Evolutionary conservation across 2,888 invertebrate genomes (phyloP).

Genomic region (Glyphotaelius pellucidus): DNA sequence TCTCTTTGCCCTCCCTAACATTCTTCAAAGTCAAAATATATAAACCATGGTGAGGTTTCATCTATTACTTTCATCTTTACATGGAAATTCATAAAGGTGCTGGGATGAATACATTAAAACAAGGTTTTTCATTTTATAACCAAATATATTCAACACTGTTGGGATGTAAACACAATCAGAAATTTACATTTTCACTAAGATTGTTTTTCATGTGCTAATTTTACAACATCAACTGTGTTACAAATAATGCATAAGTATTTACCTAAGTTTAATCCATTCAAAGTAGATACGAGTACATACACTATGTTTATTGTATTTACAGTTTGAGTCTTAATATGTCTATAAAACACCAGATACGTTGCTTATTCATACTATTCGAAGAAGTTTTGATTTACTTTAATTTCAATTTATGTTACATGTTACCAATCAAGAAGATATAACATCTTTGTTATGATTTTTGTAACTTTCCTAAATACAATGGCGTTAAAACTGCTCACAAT

Average conservation of each 20-base stretch:
- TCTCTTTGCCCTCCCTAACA: no score
- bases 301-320: conserved; percentile 45
- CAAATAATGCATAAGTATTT: conserved; percentile 27
- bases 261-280: conserved; percentile 10
- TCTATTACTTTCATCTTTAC: not conserved
- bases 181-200: conserved; percentile 59
- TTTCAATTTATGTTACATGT: not conserved
- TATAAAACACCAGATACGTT: conserved; percentile 29
- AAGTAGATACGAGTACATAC: conserved; percentile 38
- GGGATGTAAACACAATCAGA: conserved; percentile 62
- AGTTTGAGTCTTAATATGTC: conserved; percentile 39
- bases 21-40: no score
- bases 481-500: not conserved
- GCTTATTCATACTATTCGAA: conserved; percentile 12
- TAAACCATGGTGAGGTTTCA: no score
- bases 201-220: conserved; percentile 59
- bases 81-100: not conserved
- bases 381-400: conserved; percentile 39
- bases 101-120: conserved; percentile 40
- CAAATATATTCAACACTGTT: conserved; percentile 67
- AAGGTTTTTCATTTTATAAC: conserved; percentile 62
- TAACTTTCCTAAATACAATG: not conserved
- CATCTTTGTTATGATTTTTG: not conserved
- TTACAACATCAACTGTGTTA: conserved; percentile 60
- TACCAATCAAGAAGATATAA: not conserved